Base-by-base conservation (phyloP, 92 coral and sea anemone species). In the Diadumene lineata region DNA sequence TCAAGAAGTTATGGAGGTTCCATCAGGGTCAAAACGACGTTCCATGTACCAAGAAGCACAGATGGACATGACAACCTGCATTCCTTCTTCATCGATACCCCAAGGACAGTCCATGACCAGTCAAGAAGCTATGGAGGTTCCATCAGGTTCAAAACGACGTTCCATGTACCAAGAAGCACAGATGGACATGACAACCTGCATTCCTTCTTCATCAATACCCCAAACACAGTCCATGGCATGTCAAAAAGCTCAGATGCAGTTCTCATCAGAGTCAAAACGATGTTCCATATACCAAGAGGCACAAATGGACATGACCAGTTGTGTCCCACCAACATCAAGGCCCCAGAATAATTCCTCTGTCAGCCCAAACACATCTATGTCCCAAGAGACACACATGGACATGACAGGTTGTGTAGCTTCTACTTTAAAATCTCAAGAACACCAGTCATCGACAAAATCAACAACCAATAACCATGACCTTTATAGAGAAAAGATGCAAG, bases 171-270 rank as follows among this genome's bases (percentile, higher is more conserved):
- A 29, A 28, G 73, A 68, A 10, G 43, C 21, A 11, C 73, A 68
- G 17, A 68, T 68, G 73, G 73, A 68, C 33, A 68, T 68, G 73
- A 68, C 73, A 4, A 48, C 73, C 1, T 68, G 73, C 50, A 60
- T 68, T 38, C 64, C 64, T 17, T 44, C 17, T 44, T 9, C 17
- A 9, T 8, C 17, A 9, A 9, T 8, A 44, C 10, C 51, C 51
- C 64, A 57, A 18, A 18, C 23, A 57, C 9, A 25, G 28, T 31
- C 2, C 50, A 23, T 19, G 11, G 9, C 11, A 33, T n/a, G n/a
- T n/a, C n/a, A n/a, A n/a, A n/a, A n/a, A n/a, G 65, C 23, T 23
- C 13, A 6, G 3, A 23, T 62, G 6, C 21, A 38, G 1, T n/a
- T 3, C 7, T 58, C 64, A 28, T 50, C 50, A 28, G 31, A 44